Evolutionary conservation across 1,140 invertebrate species (phyloP), one percentile per base, ranked within the genome.

Genomic region (Centruroides vittatus): DNA sequence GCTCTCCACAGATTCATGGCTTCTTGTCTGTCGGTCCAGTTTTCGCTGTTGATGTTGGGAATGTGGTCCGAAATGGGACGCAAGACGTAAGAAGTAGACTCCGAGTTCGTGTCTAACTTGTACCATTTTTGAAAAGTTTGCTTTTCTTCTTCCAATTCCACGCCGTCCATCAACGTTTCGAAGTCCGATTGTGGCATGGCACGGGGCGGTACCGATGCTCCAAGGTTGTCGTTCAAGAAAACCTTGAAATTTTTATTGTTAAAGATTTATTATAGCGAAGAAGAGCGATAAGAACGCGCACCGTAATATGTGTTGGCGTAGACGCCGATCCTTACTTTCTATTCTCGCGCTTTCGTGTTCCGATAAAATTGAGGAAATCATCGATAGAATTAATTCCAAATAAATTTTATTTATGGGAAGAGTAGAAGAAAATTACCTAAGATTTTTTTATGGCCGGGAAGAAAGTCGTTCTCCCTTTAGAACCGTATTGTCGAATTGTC

Each of bases 121-220:
- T 84, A 89, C 86, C 86, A 92, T 74, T 86, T 79, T 46, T 73
- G 70, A n/a, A 81, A 68, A 34, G 80, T 65, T 53, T 81, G 78
- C 10, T 76, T 77, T 65, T 83, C 81, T 58, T 80, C 80, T 8
- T 79, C 78, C 54, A 67, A 66, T 50, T 68, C 67, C 10, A 84
- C 80, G 5, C 78, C 76, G 50, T 80, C 80, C 57, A 86, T 73
- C 6, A 83, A 84, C 60, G 81, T 80, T 69, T 85, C 82, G 71
- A 86, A 88, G 73, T 88, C 85, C 23, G 83, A 80, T 66, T 80
- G 82, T 71, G 86, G 85, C 51, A 88, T 80, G 2, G 83, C 86
- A 65, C 84, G 81, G 7, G 86, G 86, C 12, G 88, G 73, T 61
- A 87, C 76, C n/a, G 85, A 82, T 13, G 82, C 82, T 35, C 85